Base-by-base conservation (phyloP, 2,113 vertebrate species). In the Romanogobio albipinnatus region DNA sequence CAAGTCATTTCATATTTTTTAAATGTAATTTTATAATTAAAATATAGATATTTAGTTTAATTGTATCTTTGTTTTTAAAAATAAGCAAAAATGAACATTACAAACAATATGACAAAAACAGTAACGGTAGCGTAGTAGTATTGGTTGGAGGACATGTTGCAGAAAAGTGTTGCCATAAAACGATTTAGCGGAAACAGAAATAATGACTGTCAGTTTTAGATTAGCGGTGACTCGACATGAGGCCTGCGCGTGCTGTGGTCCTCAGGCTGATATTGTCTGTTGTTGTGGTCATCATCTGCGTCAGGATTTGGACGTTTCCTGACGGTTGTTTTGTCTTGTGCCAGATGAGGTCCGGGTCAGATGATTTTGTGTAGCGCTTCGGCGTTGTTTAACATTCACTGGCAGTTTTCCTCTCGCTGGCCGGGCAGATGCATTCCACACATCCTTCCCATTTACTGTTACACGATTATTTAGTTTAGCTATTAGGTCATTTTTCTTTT, bases 251-350 rank as follows among this genome's bases (percentile, higher is more conserved):
- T n/a, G n/a, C n/a, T n/a, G n/a, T n/a, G n/a, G n/a, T n/a, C n/a
- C n/a, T n/a, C n/a, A n/a, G n/a, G n/a, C n/a, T n/a, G n/a, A n/a
- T 84, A 77, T 84, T 58, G 53, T 82, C 26, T 87, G 86, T 86
- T 82, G 56, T 36, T 76, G 78, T 86, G 81, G 61, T 88, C 33
- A 85, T 88, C 33, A 85, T 71, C 84, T 77, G 49, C 84, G 45
- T 45, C 58, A 61, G 36, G 78, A 78, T 86, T 58, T 87, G 47
- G 70, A 62, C 66, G 74, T 77, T 84, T 85, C 6, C 15, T 26
- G 36, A 15, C 36, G 14, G 29, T 78, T n/a, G 53, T 68, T 36
- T 81, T 47, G 80, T 68, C 11, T 59, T 56, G 66, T 77, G 70
- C 59, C 84, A 86, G 24, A 82, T 89, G 7, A 85, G 81, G 85